phyloP scores from a whole-genome alignment of 2,888 invertebrate genomes.

The Cylindroiulus punctatus region DNA sequence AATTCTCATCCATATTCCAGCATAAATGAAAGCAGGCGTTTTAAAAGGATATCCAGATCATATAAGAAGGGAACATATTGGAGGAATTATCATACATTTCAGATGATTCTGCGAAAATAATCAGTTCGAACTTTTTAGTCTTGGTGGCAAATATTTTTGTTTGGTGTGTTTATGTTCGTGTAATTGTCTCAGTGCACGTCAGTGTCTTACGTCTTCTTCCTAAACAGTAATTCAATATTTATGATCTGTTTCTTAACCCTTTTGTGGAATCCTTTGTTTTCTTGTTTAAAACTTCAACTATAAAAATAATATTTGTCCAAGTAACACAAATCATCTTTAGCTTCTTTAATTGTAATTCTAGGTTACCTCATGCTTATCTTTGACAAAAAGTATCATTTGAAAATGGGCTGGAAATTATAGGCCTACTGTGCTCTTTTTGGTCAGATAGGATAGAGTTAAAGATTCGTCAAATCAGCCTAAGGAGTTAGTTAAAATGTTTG shows the following conservation, averaged over 20 bases:
- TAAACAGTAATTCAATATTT: background rate
- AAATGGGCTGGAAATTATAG: background rate
- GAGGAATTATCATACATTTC: background rate
- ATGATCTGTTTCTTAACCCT: background rate
- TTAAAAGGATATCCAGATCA: background rate
- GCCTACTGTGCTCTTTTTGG: too few species aligned
- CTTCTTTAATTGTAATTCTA: background rate
- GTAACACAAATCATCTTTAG: background rate
- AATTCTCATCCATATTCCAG: background rate
- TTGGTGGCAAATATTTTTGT: constrained; percentile 12
- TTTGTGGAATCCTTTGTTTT: background rate
- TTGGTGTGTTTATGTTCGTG: background rate
- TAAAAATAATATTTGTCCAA: background rate
- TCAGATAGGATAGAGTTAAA: background rate
- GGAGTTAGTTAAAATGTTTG: too few species aligned
- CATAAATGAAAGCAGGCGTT: background rate
- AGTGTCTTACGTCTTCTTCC: background rate
- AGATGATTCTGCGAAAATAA: background rate
- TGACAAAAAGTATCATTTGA: background rate
- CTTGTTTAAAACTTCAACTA: background rate
- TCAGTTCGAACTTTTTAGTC: background rate
- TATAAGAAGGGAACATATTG: background rate
- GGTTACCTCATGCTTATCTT: background rate
- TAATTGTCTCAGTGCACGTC: constrained; percentile 6
- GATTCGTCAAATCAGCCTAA: too few species aligned